phyloP scores from a whole-genome alignment of 2,113 vertebrate species.

The Meriones unguiculatus region DNA sequence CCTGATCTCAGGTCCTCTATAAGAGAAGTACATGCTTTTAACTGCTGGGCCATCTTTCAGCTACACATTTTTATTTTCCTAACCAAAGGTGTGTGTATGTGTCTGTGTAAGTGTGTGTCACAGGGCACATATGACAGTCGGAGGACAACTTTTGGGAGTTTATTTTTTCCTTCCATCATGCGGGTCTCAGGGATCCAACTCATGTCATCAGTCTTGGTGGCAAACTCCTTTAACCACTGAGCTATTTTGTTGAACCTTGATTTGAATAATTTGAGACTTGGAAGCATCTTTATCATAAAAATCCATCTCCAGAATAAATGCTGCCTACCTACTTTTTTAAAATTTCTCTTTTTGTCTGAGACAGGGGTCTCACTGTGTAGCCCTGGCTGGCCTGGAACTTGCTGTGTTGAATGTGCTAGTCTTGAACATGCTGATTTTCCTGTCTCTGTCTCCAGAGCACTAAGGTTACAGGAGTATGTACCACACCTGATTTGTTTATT shows the following conservation, averaged over 20 bases:
- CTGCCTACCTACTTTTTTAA: not conserved
- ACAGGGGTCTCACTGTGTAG: not conserved
- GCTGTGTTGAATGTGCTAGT: not conserved
- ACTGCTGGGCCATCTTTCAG: not conserved
- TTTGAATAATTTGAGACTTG: slow-evolving; percentile 38
- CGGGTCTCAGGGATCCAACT: not conserved
- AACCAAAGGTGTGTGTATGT: not conserved
- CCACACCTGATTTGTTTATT: not conserved
- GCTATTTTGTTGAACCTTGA: not conserved
- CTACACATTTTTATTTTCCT: not conserved
- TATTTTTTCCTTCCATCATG: not conserved
- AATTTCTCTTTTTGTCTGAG: not conserved
- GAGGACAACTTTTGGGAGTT: not conserved
- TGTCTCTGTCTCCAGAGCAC: not conserved
- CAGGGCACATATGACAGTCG: not conserved
- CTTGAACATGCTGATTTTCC: not conserved
- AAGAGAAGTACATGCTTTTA: not conserved
- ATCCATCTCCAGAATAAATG: slow-evolving; percentile 28
- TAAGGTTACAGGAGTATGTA: not conserved
- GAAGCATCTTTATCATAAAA: slow-evolving; percentile 30
- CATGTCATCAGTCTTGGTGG: not conserved
- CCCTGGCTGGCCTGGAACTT: not conserved
- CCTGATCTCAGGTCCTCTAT: not conserved
- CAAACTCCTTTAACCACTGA: not conserved
- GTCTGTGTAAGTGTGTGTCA: not conserved